Conservation (phyloP, 2,888 invertebrate genomes). For the Morinoia aosen region DNA sequence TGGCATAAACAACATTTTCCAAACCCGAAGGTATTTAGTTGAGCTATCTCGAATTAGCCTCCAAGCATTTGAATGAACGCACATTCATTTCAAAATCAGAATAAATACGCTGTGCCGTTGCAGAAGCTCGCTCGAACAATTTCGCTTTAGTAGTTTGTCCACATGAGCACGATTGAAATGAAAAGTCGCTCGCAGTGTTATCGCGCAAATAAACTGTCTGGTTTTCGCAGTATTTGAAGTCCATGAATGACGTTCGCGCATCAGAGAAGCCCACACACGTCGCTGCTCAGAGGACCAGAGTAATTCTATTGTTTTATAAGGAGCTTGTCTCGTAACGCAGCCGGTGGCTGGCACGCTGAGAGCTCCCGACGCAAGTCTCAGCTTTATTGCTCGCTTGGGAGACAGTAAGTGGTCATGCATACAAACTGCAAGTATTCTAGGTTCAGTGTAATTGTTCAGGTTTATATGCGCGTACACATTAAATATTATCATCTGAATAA, state of each 20-base stretch:
- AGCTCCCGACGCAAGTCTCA: neutral
- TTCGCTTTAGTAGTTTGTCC: neutral
- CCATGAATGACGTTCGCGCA: neutral
- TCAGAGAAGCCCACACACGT: neutral
- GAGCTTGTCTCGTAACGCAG: neutral
- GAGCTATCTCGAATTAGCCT: no score
- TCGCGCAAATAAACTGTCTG: neutral
- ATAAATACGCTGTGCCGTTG: no score
- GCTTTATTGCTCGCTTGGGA: neutral
- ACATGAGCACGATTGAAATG: neutral
- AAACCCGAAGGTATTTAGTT: no score
- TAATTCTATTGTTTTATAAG: neutral
- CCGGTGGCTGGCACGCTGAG: neutral
- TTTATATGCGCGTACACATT: neutral
- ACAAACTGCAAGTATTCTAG: neutral
- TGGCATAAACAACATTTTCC: neutral
- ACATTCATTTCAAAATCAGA: no score
- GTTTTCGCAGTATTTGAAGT: neutral
- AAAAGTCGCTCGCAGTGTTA: neutral
- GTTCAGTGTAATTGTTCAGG: neutral
- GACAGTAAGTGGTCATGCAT: neutral
- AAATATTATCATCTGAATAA: neutral
- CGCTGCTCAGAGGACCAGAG: neutral
- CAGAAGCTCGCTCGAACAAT: neutral
- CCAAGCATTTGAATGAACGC: no score